Evolutionary conservation across 2,888 invertebrate genomes (phyloP), one percentile per base, ranked within the genome.

Genomic region (Eupithecia subumbrata): DNA sequence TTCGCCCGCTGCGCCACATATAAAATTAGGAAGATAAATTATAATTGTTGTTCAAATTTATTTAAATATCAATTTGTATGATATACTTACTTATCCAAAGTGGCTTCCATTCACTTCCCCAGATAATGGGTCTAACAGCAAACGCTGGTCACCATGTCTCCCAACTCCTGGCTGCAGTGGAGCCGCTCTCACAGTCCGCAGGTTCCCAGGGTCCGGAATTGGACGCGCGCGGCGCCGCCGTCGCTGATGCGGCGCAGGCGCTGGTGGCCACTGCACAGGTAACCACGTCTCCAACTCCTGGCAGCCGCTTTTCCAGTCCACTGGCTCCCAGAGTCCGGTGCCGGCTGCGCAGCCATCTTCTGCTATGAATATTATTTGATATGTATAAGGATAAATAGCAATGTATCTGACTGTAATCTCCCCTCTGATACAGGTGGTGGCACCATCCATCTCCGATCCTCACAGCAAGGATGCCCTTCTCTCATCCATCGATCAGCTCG

Each of bases 91-190:
- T 56, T 12, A 14, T 60, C 22, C 25, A 25, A 60, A 60, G 60
- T 60, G 5, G 5, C 5, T 25, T 60, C n/a, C 48, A 18, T 48
- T 40, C 30, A 66, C 16, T 69, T 66, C 40, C 11, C 9, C 66
- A 84, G 84, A 81, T 85, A 9, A 30, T 84, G 56, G 85, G 85
- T 1, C 75, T 87, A 7, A 82, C 91, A 2, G 84, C 85, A 9
- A 81, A 73, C 0, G 86, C 87, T 0, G 87, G 88, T 34, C 84
- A 83, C 18, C 82, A 84, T 64, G 84, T 89, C 0, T 86, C 88
- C 0, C 79, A 85, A 63, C 80, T 91, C 71, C 76, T 90, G 22
- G 75, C 83, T 0, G 84, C 80, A 8, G 90, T 89, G 0, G 82
- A 88, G 56, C 81, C 79, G 9, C 79, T 90, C 11, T 82, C 85